Evolutionary conservation across 2,888 invertebrate species (phyloP), one percentile per base, ranked within the genome.

Genomic region (Agrilus mali): DNA sequence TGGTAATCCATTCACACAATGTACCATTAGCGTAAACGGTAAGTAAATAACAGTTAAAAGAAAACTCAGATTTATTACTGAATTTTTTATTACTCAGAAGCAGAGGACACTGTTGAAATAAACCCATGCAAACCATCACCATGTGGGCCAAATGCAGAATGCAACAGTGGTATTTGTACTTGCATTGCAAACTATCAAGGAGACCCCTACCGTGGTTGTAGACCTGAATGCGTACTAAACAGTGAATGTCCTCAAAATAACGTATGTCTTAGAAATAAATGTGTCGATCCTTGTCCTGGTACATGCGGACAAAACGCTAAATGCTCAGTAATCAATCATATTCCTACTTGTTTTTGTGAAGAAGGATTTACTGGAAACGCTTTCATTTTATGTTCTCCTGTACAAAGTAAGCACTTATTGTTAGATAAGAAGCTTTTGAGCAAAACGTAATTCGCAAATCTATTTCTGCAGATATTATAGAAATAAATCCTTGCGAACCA

Each of bases 311-410:
- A 71, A 42, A 76, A 76, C 52, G 83, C 85, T 10, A 63, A 74
- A 48, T 86, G 86, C 55, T 74, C 78, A 59, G 82, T 84, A 4
- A 71, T 81, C 36, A 82, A 83, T 59, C 86, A 86, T 56, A 78
- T 81, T 50, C 82, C 86, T 7, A 80, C 80, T 44, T 80, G 80
- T 52, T 68, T 67, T 42, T 79, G 79, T 55, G 63, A 69, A 7
- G 52, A 57, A 42, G 66, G 67, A 7, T 78, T 72, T 48, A 77
- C 77, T 48, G 85, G 85, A 22, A 81, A 84, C 70, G 82, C 84
- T 10, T 82, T 84, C 59, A 70, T 73, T 4, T 65, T 71, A 46
- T 85, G 85, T 55, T 69, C 73, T 50, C 68, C 67, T 33, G 63
- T 76, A 43, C 64, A 66, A 69, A 59, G 61, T 64, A 58, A 40